Evolutionary conservation across 2,797 vertebrate species (phyloP).

Genomic region (Etheostoma perlongum): DNA sequence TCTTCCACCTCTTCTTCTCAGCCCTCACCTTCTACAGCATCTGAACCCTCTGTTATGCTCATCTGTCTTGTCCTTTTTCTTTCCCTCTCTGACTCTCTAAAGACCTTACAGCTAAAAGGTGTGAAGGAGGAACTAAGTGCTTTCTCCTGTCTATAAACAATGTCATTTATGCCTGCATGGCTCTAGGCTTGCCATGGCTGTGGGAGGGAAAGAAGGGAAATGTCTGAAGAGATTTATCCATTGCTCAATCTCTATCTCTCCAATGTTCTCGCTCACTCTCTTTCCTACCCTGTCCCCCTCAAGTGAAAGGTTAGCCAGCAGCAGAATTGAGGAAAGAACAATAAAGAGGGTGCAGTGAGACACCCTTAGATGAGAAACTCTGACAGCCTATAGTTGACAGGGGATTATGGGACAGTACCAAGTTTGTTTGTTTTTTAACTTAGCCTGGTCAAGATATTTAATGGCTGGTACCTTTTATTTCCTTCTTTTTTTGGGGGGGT

Average conservation of each 20-base stretch:
- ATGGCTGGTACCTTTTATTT: no score
- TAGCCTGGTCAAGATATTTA: no score
- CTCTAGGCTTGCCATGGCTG: constrained; percentile 40
- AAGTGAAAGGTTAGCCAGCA: constrained; percentile 33
- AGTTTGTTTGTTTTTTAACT: no score
- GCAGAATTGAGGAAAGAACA: constrained; percentile 34
- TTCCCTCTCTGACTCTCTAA: constrained; percentile 57
- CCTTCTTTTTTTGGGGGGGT: no score
- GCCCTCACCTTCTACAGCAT: constrained; percentile 41
- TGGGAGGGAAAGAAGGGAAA: constrained; percentile 47
- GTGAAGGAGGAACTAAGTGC: constrained; percentile 82
- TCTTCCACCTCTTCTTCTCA: constrained; percentile 14
- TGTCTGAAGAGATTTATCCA: constrained; percentile 65
- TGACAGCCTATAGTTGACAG: constrained; percentile 8
- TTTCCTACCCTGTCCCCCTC: constrained; percentile 41
- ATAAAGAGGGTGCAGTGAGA: constrained; percentile 25
- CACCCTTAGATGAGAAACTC: constrained; percentile 1
- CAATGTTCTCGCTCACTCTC: constrained; percentile 30
- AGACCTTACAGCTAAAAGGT: constrained; percentile 77
- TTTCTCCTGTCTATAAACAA: constrained; percentile 82
- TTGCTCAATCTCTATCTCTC: constrained; percentile 47
- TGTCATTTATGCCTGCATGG: constrained; percentile 71
- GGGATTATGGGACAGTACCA: constrained; percentile 15
- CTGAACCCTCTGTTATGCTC: constrained; percentile 46
- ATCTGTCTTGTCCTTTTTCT: constrained; percentile 23